phyloP scores from a whole-genome alignment of 2,113 vertebrate genomes.

The Pituophis catenifer region DNA sequence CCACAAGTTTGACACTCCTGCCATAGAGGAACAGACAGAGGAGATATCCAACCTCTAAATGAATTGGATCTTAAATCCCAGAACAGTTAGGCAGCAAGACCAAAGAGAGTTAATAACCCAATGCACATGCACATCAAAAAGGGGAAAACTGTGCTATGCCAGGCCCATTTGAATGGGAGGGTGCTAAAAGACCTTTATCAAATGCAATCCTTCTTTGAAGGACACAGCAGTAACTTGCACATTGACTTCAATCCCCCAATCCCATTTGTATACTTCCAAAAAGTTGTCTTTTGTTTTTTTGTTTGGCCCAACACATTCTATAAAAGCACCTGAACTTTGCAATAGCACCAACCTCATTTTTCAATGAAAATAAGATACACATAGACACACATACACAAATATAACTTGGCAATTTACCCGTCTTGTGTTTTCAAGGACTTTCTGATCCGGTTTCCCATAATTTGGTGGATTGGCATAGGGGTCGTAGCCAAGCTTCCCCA shows the following conservation, averaged over 20 bases:
- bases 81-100: not conserved
- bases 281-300: not conserved
- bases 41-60: not conserved
- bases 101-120: not conserved
- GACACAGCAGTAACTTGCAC: not conserved
- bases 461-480: slow-evolving; percentile 93
- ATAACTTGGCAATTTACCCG: slow-evolving; percentile 76
- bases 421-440: slow-evolving; percentile 93
- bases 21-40: not conserved
- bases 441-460: slow-evolving; percentile 90
- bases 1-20: too few species aligned
- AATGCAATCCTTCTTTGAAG: not conserved
- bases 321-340: not conserved
- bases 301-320: not conserved
- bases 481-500: slow-evolving; percentile 91
- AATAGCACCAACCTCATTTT: not conserved
- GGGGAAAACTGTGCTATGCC: not conserved
- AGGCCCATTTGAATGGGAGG: not conserved
- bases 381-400: not conserved
- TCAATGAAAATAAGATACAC: not conserved
- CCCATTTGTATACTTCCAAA: not conserved
- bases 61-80: not conserved
- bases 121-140: not conserved
- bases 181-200: not conserved
- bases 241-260: not conserved